phyloP scores from a whole-genome alignment of 2,113 vertebrate genomes.

The Sander lucioperca region DNA sequence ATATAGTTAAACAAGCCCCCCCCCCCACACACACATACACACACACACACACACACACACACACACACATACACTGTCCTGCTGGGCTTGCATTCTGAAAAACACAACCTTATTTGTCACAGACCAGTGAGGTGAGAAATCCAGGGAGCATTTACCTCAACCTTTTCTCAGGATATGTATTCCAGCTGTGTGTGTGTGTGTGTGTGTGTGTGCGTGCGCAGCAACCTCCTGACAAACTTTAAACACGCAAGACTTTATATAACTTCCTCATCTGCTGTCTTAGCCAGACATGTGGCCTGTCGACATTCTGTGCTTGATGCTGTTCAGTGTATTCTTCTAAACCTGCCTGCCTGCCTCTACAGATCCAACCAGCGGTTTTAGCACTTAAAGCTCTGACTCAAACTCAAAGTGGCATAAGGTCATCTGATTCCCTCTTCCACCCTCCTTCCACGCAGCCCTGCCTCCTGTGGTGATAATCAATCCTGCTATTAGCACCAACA shows the following conservation, averaged over 20 bases:
- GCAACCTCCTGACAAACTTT: too few species aligned
- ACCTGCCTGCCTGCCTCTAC: slow-evolving; percentile 1
- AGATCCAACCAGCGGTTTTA: slow-evolving; percentile 21
- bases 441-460: neutral
- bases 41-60: neutral
- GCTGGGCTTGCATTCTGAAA: slow-evolving; percentile 8
- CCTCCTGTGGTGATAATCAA: slow-evolving; percentile 54
- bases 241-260: too few species aligned
- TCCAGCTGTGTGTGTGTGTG: too few species aligned
- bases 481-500: slow-evolving; percentile 44
- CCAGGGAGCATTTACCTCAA: neutral
- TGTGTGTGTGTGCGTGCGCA: too few species aligned
- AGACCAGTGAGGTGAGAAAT: slow-evolving; percentile 11
- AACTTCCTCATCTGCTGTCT: too few species aligned
- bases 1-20: too few species aligned
- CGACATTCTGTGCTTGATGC: too few species aligned
- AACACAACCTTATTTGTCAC: slow-evolving; percentile 26
- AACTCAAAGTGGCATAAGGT: slow-evolving; percentile 23
- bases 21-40: too few species aligned
- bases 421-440: slow-evolving; percentile 8
- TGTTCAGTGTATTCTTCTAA: neutral
- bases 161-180: neutral
- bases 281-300: too few species aligned
- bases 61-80: neutral
- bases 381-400: slow-evolving; percentile 19